These are phyloP conservation scores for Cyanoliseus patagonus DNA, from an alignment of 2,113 vertebrate species.

Conservation along the genomic window DNA sequence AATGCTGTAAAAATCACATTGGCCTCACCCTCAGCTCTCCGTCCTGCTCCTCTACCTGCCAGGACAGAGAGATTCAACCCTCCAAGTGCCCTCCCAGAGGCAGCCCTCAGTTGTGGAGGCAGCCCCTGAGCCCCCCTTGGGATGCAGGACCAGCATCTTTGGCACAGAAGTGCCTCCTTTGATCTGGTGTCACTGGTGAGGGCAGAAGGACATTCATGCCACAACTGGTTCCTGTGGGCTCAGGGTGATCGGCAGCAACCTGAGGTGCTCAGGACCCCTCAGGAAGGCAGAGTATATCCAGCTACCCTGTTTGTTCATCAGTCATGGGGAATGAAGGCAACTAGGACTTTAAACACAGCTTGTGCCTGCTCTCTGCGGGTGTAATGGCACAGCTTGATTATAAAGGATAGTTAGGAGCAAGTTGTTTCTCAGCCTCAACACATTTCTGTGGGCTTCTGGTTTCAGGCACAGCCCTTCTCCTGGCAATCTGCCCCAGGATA, in stretches of 20 bases:
- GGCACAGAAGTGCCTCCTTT: neutral
- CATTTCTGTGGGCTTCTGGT: neutral
- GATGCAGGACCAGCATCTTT: neutral
- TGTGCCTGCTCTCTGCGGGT: neutral
- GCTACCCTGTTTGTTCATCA: neutral
- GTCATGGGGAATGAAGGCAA: neutral
- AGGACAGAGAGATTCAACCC: neutral
- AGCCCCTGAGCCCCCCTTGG: fast-evolving
- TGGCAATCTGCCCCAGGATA: neutral
- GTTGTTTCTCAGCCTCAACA: neutral
- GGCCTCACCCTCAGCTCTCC: neutral
- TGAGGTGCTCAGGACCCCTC: neutral
- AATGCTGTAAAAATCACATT: neutral
- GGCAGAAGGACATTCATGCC: neutral
- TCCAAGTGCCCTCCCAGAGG: neutral
- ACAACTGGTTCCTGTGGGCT: neutral
- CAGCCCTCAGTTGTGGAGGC: neutral
- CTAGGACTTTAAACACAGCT: neutral
- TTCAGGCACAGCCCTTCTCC: neutral
- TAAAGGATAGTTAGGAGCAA: neutral
- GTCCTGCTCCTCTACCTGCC: neutral
- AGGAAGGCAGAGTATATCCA: neutral
- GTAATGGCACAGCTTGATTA: neutral
- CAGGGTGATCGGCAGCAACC: neutral
- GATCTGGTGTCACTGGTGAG: neutral